Evolutionary conservation across 1,140 invertebrate species (phyloP).

Genomic region (Daktulosphaira vitifoliae): DNA sequence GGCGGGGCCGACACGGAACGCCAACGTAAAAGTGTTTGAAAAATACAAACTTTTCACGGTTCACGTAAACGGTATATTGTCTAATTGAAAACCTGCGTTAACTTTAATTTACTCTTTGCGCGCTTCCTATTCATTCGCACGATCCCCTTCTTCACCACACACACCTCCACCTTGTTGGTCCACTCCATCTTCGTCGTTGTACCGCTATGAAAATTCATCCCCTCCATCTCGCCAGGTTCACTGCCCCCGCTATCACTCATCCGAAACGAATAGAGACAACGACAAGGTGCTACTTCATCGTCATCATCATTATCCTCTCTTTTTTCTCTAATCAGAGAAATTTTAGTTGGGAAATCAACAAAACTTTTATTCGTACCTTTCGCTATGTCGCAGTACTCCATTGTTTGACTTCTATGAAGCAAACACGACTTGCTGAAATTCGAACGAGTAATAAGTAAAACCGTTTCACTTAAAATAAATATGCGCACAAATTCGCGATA

Average conservation of each 20-base stretch:
- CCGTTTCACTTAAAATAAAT: no score
- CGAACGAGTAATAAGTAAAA: no score
- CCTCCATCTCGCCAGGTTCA: background rate
- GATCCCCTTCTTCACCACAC: background rate
- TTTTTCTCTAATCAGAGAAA: no score
- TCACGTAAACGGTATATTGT: slow-evolving; percentile 13
- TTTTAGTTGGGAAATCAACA: no score
- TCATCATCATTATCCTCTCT: no score
- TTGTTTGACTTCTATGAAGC: no score
- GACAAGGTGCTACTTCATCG: no score
- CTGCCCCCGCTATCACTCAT: background rate
- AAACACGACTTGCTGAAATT: no score
- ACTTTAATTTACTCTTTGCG: slow-evolving; percentile 27
- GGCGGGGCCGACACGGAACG: background rate
- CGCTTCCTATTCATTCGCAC: background rate
- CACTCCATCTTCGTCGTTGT: background rate
- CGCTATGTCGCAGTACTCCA: no score
- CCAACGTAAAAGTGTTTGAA: background rate
- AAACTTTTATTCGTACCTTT: no score
- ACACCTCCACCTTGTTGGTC: background rate
- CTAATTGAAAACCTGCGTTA: slow-evolving; percentile 32
- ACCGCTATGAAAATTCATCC: background rate
- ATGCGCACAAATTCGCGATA: no score
- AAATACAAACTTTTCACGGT: slow-evolving; percentile 27
- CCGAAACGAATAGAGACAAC: background rate